Evolutionary conservation across 2,113 vertebrate species (phyloP), one percentile per base, ranked within the genome.

Genomic region (Montifringilla adamsi): DNA sequence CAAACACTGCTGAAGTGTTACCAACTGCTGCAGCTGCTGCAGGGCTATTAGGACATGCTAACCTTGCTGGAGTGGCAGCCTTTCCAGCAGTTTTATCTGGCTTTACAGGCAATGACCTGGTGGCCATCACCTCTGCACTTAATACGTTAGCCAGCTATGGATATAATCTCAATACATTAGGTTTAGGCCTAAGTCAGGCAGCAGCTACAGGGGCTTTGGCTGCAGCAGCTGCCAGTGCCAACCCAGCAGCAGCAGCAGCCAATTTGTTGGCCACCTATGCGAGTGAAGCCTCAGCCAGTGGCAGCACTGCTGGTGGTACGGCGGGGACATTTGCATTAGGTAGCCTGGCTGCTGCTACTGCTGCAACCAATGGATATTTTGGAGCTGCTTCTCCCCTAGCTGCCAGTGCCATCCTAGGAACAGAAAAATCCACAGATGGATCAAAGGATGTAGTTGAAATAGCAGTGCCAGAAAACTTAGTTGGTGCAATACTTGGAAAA

Each of bases 401-500:
- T 97, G 98, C 98, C 98, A 98, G 98, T 96, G 98, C 98, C 98
- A 98, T 98, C 97, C 97, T 98, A 98, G 98, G 98, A 96, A 98
- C 98, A 97, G 98, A 98, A 86, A 98, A 98, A 94, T 98, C 98
- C 96, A 98, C 98, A 98, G 98, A 98, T 98, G 98, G 98, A 97
- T 98, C 98, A 94, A 98, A 98, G 97, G 98, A 98, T 98, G 98
- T 98, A 98, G 98, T 98, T 95, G 98, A 98, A 98, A 98, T 98
- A 98, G 98, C 98, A 87, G 98, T 98, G 97, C 98, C 98, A 97
- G 98, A 98, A 98, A 98, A 98, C 97, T 97, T 98, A 97, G 98
- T 98, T 97, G 98, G 98, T 98, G 98, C 98, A 97, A 98, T 98
- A 97, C 98, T 98, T 97, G 98, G 98, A 95, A 98, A 98, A 98